A percentile compares a stretch with the other conserved stretches of the same genome.
Evolutionary conservation across 2,113 vertebrate genomes (phyloP).

Genomic region (Catharus fuscescens): DNA sequence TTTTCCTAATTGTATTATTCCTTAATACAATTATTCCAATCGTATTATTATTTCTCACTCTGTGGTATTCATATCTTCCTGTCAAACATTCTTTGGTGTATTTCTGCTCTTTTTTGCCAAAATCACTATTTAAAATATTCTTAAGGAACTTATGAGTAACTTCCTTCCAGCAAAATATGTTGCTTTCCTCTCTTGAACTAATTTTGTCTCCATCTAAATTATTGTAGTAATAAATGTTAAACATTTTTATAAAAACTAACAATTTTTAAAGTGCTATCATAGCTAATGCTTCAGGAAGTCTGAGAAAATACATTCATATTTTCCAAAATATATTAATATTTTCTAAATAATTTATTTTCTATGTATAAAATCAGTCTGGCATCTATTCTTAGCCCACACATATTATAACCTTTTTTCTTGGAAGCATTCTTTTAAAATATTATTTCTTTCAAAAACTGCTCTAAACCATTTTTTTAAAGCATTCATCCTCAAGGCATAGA

Average conservation of each 20-base stretch:
- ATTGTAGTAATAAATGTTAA: neutral
- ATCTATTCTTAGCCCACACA: neutral
- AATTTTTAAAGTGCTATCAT: neutral
- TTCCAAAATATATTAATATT: neutral
- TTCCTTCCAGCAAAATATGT: neutral
- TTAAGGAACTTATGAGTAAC: neutral
- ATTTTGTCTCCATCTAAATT: neutral
- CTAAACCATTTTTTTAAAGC: neutral
- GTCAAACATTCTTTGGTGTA: neutral
- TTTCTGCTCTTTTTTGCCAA: neutral
- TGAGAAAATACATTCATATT: neutral
- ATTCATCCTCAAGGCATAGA: neutral
- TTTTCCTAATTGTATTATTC: neutral
- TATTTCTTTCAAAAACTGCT: neutral
- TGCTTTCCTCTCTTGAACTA: neutral
- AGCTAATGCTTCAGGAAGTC: neutral
- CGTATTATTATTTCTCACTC: rapidly evolving
- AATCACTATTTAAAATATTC: neutral
- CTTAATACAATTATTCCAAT: neutral
- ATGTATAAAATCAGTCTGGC: neutral
- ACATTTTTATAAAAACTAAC: neutral
- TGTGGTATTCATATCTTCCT: neutral
- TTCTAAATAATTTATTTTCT: neutral
- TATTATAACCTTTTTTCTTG: neutral
- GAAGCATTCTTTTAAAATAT: neutral